These are phyloP conservation scores for Elaeidobius kamerunicus DNA, from an alignment of 2,888 invertebrate species.

Conservation along the genomic window DNA sequence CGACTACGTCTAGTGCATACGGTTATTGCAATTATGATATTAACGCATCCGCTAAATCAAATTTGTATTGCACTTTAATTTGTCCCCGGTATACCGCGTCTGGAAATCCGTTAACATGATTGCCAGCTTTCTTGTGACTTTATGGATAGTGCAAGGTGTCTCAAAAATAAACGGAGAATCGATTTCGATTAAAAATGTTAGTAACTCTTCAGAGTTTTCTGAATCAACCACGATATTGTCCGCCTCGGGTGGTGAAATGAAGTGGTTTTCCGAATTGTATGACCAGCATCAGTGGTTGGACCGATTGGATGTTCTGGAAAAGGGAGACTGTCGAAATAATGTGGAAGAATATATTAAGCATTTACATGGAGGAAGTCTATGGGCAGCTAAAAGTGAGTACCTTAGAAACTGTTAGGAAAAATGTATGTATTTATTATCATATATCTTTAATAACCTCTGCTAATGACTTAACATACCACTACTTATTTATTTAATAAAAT, in stretches of 20 bases:
- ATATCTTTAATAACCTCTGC: no score
- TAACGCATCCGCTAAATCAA: neutral
- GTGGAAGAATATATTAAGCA: constrained; percentile 58
- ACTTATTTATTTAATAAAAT: no score
- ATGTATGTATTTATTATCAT: neutral
- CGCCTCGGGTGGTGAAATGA: constrained; percentile 52
- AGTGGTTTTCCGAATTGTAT: constrained; percentile 63
- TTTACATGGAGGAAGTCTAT: constrained; percentile 58
- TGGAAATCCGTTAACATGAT: neutral
- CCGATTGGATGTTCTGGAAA: constrained; percentile 35
- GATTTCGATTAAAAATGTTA: constrained; percentile 38
- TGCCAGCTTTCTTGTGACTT: neutral
- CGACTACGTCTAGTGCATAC: neutral
- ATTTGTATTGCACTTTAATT: neutral
- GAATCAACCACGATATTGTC: neutral
- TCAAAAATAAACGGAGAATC: constrained; percentile 22
- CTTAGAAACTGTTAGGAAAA: constrained; percentile 1
- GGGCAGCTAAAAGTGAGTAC: constrained; percentile 79
- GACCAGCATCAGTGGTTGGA: constrained; percentile 61
- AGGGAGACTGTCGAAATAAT: constrained; percentile 52
- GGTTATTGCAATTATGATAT: neutral
- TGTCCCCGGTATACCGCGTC: neutral
- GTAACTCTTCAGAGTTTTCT: constrained; percentile 37
- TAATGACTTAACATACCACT: no score
- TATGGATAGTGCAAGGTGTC: neutral